Evolutionary conservation across 1,140 invertebrate species (phyloP), one percentile per base, ranked within the genome.

Genomic region (Pseudomyrmex sp.): DNA sequence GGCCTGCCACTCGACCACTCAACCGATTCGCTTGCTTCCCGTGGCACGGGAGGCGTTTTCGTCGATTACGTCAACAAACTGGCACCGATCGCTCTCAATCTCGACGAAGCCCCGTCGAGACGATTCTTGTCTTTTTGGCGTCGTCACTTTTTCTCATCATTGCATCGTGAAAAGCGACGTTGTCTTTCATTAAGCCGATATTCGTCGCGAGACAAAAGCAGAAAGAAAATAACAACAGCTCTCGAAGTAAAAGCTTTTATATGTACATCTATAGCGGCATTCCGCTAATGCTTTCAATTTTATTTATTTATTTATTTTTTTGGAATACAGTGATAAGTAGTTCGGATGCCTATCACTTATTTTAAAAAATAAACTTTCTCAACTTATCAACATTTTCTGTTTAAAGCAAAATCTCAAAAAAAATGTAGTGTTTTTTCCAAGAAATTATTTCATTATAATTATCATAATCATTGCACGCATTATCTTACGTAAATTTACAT

Each of bases 31-130:
- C 85, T 74, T 66, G 48, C 54, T 80, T 20, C 35, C 62, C 66
- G 18, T 44, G 79, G 44, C 74, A 76, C 58, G 84, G 65, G 87
- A 89, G 87, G 88, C 84, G 70, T 89, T 88, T 88, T 88, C 86
- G 88, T 89, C 79, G 88, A 89, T 88, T 88, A 88, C 87, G 88
- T 89, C 87, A 86, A 89, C 87, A 89, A 89, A 89, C 88, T 88
- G 87, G 84, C 88, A 80, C 69, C 80, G 77, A 89, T 86, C 74
- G 68, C 58, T 83, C 70, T 77, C 61, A 80, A 72, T 85, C 83
- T 85, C 50, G 62, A n/a, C 52, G 69, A 65, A 79, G 84, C 58
- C 69, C 58, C 48, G 20, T 56, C 35, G 52, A 52, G 72, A 76
- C 69, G n/a, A 54, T 26, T 73, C 15, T 52, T 52, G 50, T 50